Conservation (phyloP, 2,113 vertebrate species). For the Myocastor coypus region DNA sequence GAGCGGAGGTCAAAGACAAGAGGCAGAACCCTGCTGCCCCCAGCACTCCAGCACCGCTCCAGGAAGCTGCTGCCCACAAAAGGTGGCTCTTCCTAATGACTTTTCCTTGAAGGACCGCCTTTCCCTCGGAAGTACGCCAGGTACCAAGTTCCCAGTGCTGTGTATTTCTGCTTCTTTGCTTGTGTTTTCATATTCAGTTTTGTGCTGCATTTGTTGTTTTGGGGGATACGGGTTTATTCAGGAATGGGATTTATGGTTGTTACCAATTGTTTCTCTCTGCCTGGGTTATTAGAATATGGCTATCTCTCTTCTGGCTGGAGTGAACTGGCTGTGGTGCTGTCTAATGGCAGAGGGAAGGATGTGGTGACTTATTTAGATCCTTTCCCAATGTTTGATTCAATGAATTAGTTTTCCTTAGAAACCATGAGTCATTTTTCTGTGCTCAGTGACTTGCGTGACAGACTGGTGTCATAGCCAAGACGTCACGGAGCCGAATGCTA, state of each 20-base stretch:
- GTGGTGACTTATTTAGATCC: slow-evolving; percentile 58
- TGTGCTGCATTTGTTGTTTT: background rate
- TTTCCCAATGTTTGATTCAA: slow-evolving; percentile 67
- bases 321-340: slow-evolving; percentile 31
- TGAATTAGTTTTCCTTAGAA: slow-evolving; percentile 63
- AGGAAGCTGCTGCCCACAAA: background rate
- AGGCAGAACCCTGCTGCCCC: background rate
- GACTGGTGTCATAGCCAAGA: slow-evolving; percentile 55
- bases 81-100: background rate
- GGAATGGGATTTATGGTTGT: background rate
- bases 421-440: slow-evolving; percentile 69
- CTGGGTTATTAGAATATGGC: slow-evolving; percentile 3
- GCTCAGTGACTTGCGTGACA: slow-evolving; percentile 61
- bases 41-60: rapidly evolving
- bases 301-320: background rate
- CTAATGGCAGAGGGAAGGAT: background rate
- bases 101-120: background rate
- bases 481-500: background rate
- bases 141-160: background rate
- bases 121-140: background rate
- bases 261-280: background rate
- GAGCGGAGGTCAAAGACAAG: rapidly evolving
- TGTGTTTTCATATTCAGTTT: background rate
- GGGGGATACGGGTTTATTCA: background rate
- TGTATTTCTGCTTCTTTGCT: background rate